A percentile compares a stretch with the other conserved stretches of the same genome.
These are phyloP conservation scores for Bubo blakistoni DNA, from an alignment of 2,113 vertebrate species.

Conservation along the genomic window DNA sequence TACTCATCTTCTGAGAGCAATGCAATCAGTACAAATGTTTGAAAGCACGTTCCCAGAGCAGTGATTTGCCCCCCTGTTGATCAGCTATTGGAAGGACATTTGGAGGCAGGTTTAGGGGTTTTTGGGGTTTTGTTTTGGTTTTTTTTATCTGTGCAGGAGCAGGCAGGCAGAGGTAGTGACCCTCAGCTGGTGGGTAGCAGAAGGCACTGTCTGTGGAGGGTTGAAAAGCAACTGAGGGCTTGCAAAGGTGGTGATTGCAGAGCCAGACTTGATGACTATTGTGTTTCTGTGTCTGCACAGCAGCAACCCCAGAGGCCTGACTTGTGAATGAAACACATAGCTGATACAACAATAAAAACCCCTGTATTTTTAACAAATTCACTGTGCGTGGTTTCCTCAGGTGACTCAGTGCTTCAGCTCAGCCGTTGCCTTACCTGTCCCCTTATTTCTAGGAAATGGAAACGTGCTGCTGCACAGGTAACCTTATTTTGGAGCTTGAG, in stretches of 20 bases:
- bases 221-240: neutral
- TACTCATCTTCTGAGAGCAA: constrained; percentile 31
- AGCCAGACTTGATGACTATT: fast-evolving
- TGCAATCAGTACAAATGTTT: constrained; percentile 42
- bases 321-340: neutral
- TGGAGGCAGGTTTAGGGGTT: neutral
- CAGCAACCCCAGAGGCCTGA: neutral
- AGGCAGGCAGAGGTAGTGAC: neutral
- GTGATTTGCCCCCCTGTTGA: constrained; percentile 39
- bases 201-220: neutral
- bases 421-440: neutral
- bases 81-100: constrained; percentile 39
- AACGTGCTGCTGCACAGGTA: neutral
- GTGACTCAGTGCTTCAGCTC: neutral
- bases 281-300: neutral
- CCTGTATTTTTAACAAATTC: neutral
- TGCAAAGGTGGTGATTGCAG: neutral
- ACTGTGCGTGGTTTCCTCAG: neutral
- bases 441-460: neutral
- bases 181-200: neutral
- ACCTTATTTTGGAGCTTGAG: neutral
- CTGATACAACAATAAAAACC: neutral
- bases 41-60: constrained; percentile 41
- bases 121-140: neutral
- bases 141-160: neutral